Percentiles rank a stretch among this genome's conserved stretches.
These are phyloP conservation scores for Notiomystis cincta DNA, from an alignment of 2,113 vertebrate species.

Conservation along the genomic window DNA sequence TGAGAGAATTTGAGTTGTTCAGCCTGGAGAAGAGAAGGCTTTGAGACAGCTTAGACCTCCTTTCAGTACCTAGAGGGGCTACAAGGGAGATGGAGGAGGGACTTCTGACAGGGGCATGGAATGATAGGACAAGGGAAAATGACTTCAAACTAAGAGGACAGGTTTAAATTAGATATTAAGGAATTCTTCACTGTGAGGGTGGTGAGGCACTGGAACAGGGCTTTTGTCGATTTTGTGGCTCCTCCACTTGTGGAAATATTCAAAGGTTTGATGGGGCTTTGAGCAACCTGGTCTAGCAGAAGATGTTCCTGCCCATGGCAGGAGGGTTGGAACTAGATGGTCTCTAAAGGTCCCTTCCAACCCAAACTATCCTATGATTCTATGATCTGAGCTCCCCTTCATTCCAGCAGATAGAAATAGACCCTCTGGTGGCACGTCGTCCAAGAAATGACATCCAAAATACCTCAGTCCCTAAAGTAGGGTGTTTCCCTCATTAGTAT, in stretches of 20 bases:
- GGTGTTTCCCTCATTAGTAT: background rate
- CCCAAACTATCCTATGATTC: background rate
- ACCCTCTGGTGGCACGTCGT: rapidly evolving
- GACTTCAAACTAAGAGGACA: background rate
- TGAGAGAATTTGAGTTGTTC: background rate
- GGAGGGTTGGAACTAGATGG: background rate
- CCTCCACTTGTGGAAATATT: background rate
- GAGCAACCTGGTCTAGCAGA: background rate
- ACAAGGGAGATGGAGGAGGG: background rate
- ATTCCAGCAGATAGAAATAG: background rate
- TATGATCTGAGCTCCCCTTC: background rate
- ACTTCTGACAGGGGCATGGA: background rate
- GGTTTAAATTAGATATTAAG: background rate
- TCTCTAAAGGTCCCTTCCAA: background rate
- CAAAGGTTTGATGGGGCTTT: background rate
- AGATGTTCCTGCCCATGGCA: background rate
- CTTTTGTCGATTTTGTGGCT: background rate
- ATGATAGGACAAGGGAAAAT: background rate
- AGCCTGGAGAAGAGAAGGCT: background rate
- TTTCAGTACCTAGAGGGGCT: background rate
- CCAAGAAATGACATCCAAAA: background rate
- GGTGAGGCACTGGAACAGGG: background rate
- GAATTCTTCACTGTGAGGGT: background rate
- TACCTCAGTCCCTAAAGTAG: background rate
- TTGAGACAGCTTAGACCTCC: background rate